Evolutionary conservation across 2,797 vertebrate genomes (phyloP).

Genomic region (Anabas testudineus): DNA sequence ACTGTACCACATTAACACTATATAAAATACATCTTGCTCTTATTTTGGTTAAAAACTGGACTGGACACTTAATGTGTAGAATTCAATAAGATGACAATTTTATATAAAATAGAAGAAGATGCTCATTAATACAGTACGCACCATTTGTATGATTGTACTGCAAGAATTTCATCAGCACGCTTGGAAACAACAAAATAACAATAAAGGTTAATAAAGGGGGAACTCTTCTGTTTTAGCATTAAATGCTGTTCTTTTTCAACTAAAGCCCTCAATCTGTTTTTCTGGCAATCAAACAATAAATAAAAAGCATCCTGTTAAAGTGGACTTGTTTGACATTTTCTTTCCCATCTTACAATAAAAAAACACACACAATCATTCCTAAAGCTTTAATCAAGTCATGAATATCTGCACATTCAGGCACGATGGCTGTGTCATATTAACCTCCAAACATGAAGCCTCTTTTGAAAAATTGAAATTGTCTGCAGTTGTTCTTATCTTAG

Average conservation of each 20-base stretch:
- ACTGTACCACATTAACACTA: slow-evolving; percentile 45
- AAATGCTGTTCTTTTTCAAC: not conserved
- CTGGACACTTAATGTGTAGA: not conserved
- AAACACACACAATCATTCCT: not conserved
- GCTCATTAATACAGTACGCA: too few species aligned
- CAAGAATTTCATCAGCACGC: not conserved
- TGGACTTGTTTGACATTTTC: not conserved
- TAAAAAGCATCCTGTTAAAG: slow-evolving; percentile 27
- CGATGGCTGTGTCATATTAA: too few species aligned
- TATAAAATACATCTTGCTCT: slow-evolving; percentile 40
- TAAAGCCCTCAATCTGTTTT: not conserved
- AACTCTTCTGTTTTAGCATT: slow-evolving; percentile 7
- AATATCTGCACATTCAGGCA: not conserved
- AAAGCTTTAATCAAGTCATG: not conserved
- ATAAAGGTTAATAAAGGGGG: not conserved
- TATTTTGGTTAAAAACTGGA: slow-evolving; percentile 52
- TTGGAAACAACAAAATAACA: too few species aligned
- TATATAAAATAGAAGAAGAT: not conserved
- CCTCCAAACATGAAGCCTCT: too few species aligned
- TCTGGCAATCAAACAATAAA: slow-evolving; percentile 23
- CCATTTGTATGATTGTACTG: not conserved
- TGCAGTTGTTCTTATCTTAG: too few species aligned
- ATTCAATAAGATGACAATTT: not conserved
- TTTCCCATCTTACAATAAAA: not conserved
- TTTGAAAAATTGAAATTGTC: too few species aligned